Conservation (phyloP, 2,888 invertebrate species). For the Epirrita christyi region DNA sequence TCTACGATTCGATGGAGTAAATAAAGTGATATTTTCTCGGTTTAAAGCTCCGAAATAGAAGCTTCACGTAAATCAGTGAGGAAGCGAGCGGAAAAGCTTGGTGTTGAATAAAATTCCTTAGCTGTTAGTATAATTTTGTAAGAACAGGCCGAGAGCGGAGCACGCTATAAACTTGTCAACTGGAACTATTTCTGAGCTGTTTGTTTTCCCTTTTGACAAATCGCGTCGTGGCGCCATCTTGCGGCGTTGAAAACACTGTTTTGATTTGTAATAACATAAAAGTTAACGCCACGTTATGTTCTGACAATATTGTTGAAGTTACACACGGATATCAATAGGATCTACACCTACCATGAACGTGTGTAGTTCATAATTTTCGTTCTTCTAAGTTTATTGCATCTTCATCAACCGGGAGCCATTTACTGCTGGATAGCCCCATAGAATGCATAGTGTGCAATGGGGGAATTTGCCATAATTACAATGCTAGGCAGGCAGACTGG, state of each 20-base stretch:
- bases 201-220: slow-evolving; percentile 81
- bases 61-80: slow-evolving; percentile 47
- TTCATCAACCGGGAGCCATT: too few species aligned
- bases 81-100: slow-evolving; percentile 49
- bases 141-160: slow-evolving; percentile 45
- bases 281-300: slow-evolving; percentile 13
- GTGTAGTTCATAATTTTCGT: too few species aligned
- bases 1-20: slow-evolving; percentile 18
- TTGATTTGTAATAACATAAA: slow-evolving; percentile 33
- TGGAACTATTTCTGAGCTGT: slow-evolving; percentile 78
- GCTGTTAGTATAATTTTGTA: slow-evolving; percentile 61
- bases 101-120: slow-evolving; percentile 62
- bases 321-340: not conserved
- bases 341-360: too few species aligned
- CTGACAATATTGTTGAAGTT: slow-evolving; percentile 15
- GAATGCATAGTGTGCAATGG: too few species aligned
- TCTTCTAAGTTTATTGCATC: too few species aligned
- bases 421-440: too few species aligned
- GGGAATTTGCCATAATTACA: too few species aligned
- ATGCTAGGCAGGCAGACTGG: too few species aligned
- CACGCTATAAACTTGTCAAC: slow-evolving; percentile 80
- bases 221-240: slow-evolving; percentile 75
- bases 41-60: slow-evolving; percentile 30
- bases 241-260: slow-evolving; percentile 49
- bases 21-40: slow-evolving; percentile 22